Conservation (phyloP, 92 coral and sea anemone genomes). For the Palythoa grandis region DNA sequence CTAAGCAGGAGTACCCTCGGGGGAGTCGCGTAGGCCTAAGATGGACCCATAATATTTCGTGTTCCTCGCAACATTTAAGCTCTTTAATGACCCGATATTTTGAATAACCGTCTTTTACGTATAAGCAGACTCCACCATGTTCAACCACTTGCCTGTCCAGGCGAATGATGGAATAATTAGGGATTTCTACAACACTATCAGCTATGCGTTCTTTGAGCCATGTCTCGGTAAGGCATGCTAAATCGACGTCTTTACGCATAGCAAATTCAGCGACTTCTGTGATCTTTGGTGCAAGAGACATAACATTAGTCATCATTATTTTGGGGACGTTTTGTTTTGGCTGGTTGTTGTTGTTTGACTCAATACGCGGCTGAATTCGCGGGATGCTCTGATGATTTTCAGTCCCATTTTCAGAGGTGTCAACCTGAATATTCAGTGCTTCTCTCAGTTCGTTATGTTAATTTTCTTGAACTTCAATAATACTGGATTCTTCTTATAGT, state of each 20-base stretch:
- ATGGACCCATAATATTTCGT: constrained; percentile 51
- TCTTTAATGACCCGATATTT: constrained; percentile 36
- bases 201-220: constrained; percentile 47
- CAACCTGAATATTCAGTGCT: not conserved
- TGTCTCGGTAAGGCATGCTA: constrained; percentile 63
- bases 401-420: not conserved
- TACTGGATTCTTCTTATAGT: not conserved
- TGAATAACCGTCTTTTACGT: constrained; percentile 13
- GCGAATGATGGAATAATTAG: constrained; percentile 37
- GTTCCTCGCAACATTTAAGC: constrained; percentile 52
- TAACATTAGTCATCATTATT: constrained; percentile 33
- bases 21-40: constrained; percentile 49
- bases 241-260: constrained; percentile 44
- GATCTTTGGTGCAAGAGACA: constrained; percentile 52
- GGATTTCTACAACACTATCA: constrained; percentile 46
- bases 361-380: constrained; percentile 15
- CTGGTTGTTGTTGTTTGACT: constrained; percentile 29
- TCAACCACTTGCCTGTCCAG: constrained; percentile 39
- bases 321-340: constrained; percentile 34
- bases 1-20: not conserved
- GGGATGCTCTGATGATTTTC: constrained; percentile 6
- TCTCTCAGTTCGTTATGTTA: not conserved
- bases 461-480: not conserved
- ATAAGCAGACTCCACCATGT: constrained; percentile 58
- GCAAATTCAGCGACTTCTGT: constrained; percentile 50